Base-by-base conservation (phyloP, 2,888 invertebrate genomes). In the Drosophila colorata region DNA sequence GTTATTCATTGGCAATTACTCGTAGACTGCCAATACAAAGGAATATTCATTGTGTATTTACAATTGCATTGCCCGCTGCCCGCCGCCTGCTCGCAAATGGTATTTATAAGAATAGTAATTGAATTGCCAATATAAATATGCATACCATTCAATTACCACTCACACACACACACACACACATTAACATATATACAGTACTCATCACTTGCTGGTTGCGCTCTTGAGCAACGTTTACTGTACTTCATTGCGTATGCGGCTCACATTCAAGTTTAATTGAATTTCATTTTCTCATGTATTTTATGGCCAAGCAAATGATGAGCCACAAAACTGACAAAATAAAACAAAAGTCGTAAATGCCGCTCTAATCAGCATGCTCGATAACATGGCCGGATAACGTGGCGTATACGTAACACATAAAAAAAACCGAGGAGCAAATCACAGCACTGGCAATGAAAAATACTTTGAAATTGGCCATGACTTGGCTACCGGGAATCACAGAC, bases 1-100 rank as follows among this genome's bases (percentile, higher is more conserved):
- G 63, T 70, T 84, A 84, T 84, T 83, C 74, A 86, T 87, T 81
- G 77, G 52, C 69, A 69, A 63, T 67, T 71, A 64, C 51, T 52
- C 43, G 44, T 14, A 16, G 47, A 43, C 53, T 23, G 44, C 33
- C 20, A 47, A 43, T 13, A 63, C 55, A 73, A 55, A 44, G 40
- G 37, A 20, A 35, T 40, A 41, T 28, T 33, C 35, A 57, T 58
- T 70, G 43, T 63, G 44, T 58, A 37, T 43, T 56, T 64, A 59
- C 48, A 53, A 16, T 41, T 35, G 51, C n/a, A 25, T 38, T 41
- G 16, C 33, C 16, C 8, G n/a, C 33, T 23, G 44, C 38, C 13
- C 23, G 4, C 20, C n/a, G 28, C 31, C 23, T 55, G 44, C 13
- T 59, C 18, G 58, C 23, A 33, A 71, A 67, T 55, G 31, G 14